Evolutionary conservation across 2,888 invertebrate species (phyloP), one percentile per base, ranked within the genome.

Genomic region (Nemotelus nigrinus): DNA sequence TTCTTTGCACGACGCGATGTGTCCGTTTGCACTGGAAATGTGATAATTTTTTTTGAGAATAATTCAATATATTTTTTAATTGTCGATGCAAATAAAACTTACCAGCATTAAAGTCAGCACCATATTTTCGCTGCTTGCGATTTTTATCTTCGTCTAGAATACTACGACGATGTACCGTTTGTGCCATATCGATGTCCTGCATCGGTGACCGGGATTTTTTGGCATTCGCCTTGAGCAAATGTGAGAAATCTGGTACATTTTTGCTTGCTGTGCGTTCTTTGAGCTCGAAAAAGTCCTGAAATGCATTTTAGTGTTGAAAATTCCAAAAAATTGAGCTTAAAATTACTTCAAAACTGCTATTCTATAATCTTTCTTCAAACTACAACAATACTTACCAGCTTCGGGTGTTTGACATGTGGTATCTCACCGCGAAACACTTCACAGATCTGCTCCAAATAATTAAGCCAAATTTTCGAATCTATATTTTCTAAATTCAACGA

Each of bases 391-490:
- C 88, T 88, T 87, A 91, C 92, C 88, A 93, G 87, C 89, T 92
- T 93, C 3, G 92, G 91, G 86, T 93, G 92, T 84, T 92, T 93
- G 78, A 93, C 90, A 83, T 93, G 92, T 4, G 97, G 96, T 83
- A 96, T 95, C 87, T 97, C 96, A 65, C 96, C 95, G 82, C 96
- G 93, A 89, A 98, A 97, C 76, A 93, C 92, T 85, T 94, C 93
- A 87, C 97, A 97, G 80, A 98, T 93, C 86, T 96, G 94, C 70
- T 94, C 92, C 79, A 98, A 89, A 85, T 97, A 98, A 75, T 94
- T 92, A 39, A 96, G 91, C 87, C 87, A 87, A n/a, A 84, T 80
- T 78, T 86, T 86, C 3, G 86, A 84, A 77, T 87, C 87, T 3
- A 86, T 80, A 53, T 83, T 83, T 10, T 82, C 84, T 6, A 87